Percentiles rank a stretch among this genome's conserved stretches.
These are phyloP conservation scores for Natator depressus DNA, from an alignment of 2,113 vertebrate genomes.

Conservation along the genomic window DNA sequence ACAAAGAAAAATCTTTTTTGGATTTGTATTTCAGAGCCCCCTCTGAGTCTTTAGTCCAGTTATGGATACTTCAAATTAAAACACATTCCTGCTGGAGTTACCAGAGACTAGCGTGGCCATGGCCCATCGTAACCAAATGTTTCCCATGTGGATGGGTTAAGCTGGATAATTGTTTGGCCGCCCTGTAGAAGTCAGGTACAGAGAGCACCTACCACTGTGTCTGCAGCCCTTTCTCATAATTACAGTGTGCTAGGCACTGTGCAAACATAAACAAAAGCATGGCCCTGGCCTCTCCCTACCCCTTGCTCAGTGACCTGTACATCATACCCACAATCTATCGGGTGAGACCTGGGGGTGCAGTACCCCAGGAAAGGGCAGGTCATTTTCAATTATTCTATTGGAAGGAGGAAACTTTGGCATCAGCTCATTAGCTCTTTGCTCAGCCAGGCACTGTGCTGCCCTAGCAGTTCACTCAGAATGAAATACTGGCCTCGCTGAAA, in stretches of 20 bases:
- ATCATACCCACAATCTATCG: neutral
- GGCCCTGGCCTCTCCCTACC: neutral
- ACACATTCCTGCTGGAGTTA: neutral
- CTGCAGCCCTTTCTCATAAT: neutral
- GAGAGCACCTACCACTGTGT: neutral
- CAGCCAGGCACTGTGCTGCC: neutral
- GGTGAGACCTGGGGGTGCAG: neutral
- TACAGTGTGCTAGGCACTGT: neutral
- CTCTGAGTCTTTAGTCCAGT: neutral
- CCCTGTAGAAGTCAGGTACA: neutral
- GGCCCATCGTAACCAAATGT: neutral
- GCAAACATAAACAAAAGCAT: neutral
- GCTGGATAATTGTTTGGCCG: neutral
- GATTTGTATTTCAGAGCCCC: neutral
- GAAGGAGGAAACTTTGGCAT: neutral
- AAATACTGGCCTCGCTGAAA: neutral
- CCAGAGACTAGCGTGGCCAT: neutral
- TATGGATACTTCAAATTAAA: neutral
- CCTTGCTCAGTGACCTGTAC: neutral
- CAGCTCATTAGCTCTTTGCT: neutral
- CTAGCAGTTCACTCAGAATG: neutral
- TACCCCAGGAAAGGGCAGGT: neutral
- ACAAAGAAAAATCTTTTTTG: neutral
- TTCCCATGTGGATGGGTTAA: neutral
- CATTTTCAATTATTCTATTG: neutral